A percentile compares a stretch with the other conserved stretches of the same genome.
These are phyloP conservation scores for Ailuropoda melanoleuca DNA, from an alignment of 2,113 vertebrate species.

Conservation along the genomic window DNA sequence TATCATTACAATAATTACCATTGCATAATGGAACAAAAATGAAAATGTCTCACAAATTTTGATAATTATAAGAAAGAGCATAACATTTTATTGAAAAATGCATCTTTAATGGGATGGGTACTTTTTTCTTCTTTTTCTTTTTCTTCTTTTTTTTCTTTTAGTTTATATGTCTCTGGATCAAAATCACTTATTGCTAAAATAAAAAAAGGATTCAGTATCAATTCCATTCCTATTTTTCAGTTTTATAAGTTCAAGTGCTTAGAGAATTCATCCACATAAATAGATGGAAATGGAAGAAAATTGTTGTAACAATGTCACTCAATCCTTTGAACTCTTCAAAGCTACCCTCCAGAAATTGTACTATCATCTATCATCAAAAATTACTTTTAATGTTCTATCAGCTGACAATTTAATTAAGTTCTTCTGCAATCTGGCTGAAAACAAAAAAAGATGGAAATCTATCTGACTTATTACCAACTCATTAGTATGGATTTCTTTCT, in stretches of 20 bases:
- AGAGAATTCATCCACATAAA: conserved; percentile 40
- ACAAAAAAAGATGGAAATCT: not conserved
- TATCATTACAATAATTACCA: conserved; percentile 68
- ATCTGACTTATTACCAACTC: not conserved
- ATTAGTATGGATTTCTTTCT: not conserved
- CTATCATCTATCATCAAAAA: not conserved
- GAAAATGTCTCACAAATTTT: conserved; percentile 59
- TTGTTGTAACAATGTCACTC: not conserved
- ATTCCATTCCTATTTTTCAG: not conserved
- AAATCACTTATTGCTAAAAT: conserved; percentile 37
- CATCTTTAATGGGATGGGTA: not conserved
- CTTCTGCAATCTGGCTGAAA: not conserved
- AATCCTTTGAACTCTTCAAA: conserved; percentile 41
- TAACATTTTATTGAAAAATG: conserved; percentile 18
- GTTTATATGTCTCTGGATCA: not conserved
- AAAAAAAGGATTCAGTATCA: not conserved
- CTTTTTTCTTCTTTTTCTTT: not conserved
- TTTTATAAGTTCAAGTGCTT: conserved; percentile 48
- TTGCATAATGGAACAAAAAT: conserved; percentile 38
- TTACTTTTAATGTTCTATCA: conserved; percentile 30
- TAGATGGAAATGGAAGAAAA: conserved; percentile 24
- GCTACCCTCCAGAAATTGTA: not conserved
- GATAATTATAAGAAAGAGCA: conserved; percentile 45
- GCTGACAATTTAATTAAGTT: conserved; percentile 21
- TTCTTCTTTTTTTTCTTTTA: not conserved